Base-by-base conservation (phyloP, 2,797 vertebrate species). In the Pantherophis alleghaniensis region DNA sequence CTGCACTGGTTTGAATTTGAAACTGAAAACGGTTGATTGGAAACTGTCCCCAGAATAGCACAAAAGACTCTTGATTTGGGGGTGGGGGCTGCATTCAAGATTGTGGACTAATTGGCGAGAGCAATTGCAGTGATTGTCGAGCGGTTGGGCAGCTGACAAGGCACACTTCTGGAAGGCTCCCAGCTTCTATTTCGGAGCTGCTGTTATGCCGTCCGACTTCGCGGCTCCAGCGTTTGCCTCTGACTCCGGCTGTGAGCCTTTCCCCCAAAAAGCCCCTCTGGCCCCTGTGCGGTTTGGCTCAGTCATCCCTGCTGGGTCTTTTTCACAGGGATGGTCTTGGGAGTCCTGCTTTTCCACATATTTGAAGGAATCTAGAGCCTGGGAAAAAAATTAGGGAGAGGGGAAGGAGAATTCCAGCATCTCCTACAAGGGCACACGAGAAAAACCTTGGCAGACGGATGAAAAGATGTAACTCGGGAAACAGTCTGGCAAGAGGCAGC, bases 41-140 rank as follows among this genome's bases (percentile, higher is more conserved):
- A 94, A 96, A 94, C 91, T 91, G 91, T 94, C 94, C 88, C 0
- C 1, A 89, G 90, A 95, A 89, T 83, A 47, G 94, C 94, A 96
- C 95, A 96, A 97, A 96, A 90, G 91, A 47, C 60, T 92, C 96
- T 97, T 97, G 97, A 97, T 96, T 97, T 95, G 94, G 96, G 95
- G 90, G 57, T 32, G 28, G 55, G 92, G 69, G 14, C 24, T 57
- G 86, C 42, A 87, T 91, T 96, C 92, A 9, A 94, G 95, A 94
- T 94, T 37, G 26, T 94, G 95, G 94, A 90, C 94, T 96, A 79
- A 96, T 95, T 88, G 92, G 83, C 92, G 69, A 92, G 92, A 94
- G 95, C 96, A 95, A 94, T 96, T 95, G 96, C 91, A 0, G 0
- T 95, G 96, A 97, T 96, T 97, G 95, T 94, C 57, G 92, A 89